Base-by-base conservation (phyloP, 2,113 vertebrate genomes). In the Hipposideros armiger region DNA sequence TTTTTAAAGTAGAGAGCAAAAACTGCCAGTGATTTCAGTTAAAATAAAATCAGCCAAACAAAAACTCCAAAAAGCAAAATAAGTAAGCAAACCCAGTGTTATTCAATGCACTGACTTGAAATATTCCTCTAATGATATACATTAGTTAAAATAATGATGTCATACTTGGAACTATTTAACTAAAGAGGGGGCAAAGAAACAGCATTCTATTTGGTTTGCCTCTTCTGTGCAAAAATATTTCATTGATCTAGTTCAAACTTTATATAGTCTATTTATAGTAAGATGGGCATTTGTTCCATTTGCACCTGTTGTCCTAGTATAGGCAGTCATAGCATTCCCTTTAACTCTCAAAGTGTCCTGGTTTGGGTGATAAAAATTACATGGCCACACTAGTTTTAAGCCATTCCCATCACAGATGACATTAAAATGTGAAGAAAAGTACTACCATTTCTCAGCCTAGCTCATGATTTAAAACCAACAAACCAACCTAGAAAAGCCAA, bases 41-140 rank as follows among this genome's bases (percentile, higher is more conserved):
- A 67, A 95, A 87, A 80, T 50, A 90, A 81, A 77, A 76, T 69
- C 56, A 87, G 83, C 20, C 54, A 76, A 80, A 81, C 15, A 72
- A 83, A 96, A 87, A 83, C 24, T 87, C 64, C 15, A 93, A 83
- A 60, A 90, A 90, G 47, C 64, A 84, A 91, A 91, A 84, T 28
- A 82, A 87, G n/a, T 45, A 93, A 91, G 28, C 16, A 88, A 88
- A 81, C 26, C 15, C 42, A 74, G 32, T 84, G 40, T 89, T 78
- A 90, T 74, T 91, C 30, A 92, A 78, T 78, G 26, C 85, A 90
- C 22, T 91, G 20, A 69, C 40, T 81, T 91, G 17, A 88, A 83
- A 86, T n/a, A 64, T 8, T 90, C 24, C 80, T 56, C 72, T 80
- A 80, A 73, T 77, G 50, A 86, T 56, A 72, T 54, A 20, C 45